These are phyloP conservation scores for Agrochola litura DNA, from an alignment of 2,888 invertebrate genomes.

Conservation along the genomic window DNA sequence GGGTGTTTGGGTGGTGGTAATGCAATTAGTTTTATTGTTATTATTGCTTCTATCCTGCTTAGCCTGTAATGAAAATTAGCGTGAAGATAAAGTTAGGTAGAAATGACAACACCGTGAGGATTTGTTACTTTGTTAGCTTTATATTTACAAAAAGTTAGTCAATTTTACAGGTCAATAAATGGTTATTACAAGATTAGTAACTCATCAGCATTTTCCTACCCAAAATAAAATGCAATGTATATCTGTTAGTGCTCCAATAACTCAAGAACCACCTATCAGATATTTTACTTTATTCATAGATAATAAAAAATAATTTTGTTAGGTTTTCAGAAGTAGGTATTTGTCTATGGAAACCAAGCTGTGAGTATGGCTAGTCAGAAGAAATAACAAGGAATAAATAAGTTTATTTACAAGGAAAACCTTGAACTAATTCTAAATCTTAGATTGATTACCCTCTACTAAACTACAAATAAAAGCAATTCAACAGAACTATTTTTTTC, in stretches of 20 bases:
- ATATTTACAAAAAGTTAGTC: not conserved
- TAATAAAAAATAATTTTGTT: not conserved
- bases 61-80: slow-evolving; percentile 47
- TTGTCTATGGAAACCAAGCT: too few species aligned
- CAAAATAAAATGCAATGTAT: not conserved
- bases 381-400: not conserved
- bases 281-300: not conserved
- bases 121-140: slow-evolving; percentile 16
- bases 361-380: not conserved
- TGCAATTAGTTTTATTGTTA: slow-evolving; percentile 25
- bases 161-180: not conserved
- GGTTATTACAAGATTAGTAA: not conserved
- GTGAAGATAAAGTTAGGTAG: slow-evolving; percentile 16
- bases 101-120: not conserved
- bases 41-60: slow-evolving; percentile 37
- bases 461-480: not conserved
- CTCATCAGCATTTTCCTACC: not conserved
- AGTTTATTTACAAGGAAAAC: too few species aligned
- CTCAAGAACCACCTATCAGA: not conserved
- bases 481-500: not conserved
- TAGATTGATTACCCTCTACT: not conserved
- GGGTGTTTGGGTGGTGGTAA: slow-evolving; percentile 24
- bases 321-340: not conserved
- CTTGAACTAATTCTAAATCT: not conserved
- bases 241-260: not conserved